Evolutionary conservation across 64 coral and sea anemone species (phyloP).

Genomic region (Astreopora myriophthalma): DNA sequence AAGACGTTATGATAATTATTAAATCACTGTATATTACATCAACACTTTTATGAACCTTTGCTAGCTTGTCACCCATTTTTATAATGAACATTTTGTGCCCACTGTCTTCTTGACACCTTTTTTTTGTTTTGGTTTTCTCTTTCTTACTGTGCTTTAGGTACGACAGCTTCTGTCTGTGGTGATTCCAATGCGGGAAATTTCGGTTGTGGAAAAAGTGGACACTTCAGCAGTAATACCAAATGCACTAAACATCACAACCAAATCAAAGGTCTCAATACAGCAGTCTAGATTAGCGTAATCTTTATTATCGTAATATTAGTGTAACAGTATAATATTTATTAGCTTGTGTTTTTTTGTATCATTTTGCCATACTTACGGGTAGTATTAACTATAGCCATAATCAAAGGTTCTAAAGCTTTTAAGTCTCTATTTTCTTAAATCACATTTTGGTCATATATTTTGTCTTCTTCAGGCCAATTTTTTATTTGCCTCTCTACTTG

Average conservation of each 20-base stretch:
- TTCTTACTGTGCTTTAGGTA: conserved; percentile 59
- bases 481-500: conserved; percentile 87
- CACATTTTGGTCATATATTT: not conserved
- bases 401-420: no score
- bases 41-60: not conserved
- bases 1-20: not conserved
- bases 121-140: not conserved
- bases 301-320: no score
- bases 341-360: no score
- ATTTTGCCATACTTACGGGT: no score
- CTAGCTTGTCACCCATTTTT: no score
- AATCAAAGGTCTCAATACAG: conserved; percentile 99
- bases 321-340: no score
- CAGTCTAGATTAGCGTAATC: no score
- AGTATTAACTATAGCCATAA: no score
- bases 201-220: conserved; percentile 93
- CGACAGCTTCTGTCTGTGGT: conserved; percentile 86
- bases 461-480: conserved; percentile 77
- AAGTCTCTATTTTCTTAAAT: not conserved
- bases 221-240: conserved; percentile 86
- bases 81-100: no score
- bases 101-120: not conserved
- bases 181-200: conserved; percentile 98
- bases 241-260: conserved; percentile 92
- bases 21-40: no score